phyloP scores from a whole-genome alignment of 2,113 vertebrate species.

The Rynchops niger region DNA sequence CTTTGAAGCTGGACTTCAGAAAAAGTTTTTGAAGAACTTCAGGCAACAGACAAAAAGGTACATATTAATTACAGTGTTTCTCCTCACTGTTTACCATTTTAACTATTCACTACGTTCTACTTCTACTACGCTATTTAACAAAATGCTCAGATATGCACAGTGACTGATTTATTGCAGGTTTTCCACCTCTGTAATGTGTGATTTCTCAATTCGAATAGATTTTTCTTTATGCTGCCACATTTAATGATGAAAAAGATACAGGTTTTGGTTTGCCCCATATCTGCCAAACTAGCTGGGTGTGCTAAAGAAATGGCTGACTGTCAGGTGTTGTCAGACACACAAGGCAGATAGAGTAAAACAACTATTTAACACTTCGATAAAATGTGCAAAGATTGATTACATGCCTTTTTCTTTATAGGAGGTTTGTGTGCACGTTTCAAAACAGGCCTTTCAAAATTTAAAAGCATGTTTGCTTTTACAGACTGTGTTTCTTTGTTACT shows the following conservation, averaged over 20 bases:
- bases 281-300: neutral
- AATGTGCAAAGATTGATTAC: neutral
- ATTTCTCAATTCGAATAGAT: neutral
- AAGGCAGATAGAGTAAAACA: neutral
- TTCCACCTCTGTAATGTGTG: neutral
- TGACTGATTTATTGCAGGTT: neutral
- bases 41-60: constrained; percentile 93
- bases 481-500: neutral
- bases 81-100: neutral
- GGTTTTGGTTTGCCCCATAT: neutral
- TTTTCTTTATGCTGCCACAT: neutral
- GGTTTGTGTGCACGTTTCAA: neutral
- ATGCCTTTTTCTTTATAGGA: neutral
- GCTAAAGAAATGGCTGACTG: neutral
- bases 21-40: constrained; percentile 96
- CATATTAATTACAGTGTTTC: neutral
- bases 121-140: neutral
- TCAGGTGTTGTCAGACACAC: neutral
- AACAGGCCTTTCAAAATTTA: neutral
- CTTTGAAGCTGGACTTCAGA: constrained; percentile 92
- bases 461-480: neutral
- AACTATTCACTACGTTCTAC: neutral
- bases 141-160: neutral
- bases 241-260: neutral
- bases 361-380: neutral